phyloP scores from a whole-genome alignment of 2,797 vertebrate species.

The Apogon talboti region DNA sequence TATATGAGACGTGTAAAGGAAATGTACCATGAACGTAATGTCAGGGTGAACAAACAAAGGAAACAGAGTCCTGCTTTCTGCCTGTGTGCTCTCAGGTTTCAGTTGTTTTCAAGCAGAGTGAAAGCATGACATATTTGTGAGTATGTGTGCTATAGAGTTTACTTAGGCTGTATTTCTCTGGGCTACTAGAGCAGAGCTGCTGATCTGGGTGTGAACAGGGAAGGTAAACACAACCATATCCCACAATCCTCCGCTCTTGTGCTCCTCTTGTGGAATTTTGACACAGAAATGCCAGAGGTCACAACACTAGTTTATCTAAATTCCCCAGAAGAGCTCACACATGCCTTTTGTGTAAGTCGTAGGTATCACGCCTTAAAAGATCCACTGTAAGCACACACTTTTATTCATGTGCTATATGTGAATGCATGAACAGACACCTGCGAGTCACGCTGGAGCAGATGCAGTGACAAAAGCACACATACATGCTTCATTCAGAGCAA shows the following conservation, averaged over 20 bases:
- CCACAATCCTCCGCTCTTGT: conserved; percentile 69
- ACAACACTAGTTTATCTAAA: conserved; percentile 54
- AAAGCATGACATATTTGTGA: conserved; percentile 51
- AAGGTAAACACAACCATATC: conserved; percentile 75
- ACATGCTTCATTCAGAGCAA: conserved; percentile 28
- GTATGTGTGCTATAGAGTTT: conserved; percentile 50
- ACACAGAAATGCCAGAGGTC: conserved; percentile 74
- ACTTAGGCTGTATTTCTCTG: conserved; percentile 60
- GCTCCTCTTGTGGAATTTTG: conserved; percentile 68
- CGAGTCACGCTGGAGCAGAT: conserved; percentile 11
- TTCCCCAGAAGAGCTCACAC: conserved; percentile 51
- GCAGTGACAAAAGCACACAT: conserved; percentile 10
- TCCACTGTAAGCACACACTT: conserved; percentile 3
- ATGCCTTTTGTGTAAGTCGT: conserved; percentile 47
- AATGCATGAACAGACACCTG: neutral
- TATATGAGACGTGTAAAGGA: conserved; percentile 5
- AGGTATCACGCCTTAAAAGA: conserved; percentile 24
- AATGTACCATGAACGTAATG: neutral
- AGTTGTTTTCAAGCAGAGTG: conserved; percentile 51
- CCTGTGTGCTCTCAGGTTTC: conserved; percentile 43
- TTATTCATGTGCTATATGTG: neutral
- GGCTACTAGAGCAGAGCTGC: conserved; percentile 57
- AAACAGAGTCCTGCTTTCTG: conserved; percentile 11
- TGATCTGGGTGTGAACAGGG: conserved; percentile 66
- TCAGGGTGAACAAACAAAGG: conserved; percentile 13